Evolutionary conservation across 2,888 invertebrate genomes (phyloP).

Genomic region (Lasioglossum malachurum): DNA sequence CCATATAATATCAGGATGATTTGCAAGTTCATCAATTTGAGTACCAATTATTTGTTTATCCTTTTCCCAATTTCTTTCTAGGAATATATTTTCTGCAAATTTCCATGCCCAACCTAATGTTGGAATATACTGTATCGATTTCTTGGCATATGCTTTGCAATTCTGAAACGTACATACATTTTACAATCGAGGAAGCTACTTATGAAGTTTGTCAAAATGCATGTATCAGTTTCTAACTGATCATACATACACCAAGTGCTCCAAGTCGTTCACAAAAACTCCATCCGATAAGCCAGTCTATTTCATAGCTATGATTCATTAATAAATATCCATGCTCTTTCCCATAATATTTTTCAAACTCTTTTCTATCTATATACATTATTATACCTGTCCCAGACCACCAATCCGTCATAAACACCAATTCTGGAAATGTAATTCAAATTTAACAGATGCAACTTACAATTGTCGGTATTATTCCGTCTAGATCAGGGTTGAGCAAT

Average conservation of each 20-base stretch:
- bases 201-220: background rate
- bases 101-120: constrained; percentile 99
- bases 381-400: constrained; percentile 92
- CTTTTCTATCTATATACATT: constrained; percentile 92
- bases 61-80: constrained; percentile 96
- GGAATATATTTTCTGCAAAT: constrained; percentile 97
- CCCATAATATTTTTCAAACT: constrained; percentile 92
- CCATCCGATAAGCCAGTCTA: constrained; percentile 98
- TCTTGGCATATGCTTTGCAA: constrained; percentile 98
- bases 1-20: constrained; percentile 97
- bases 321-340: constrained; percentile 95
- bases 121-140: constrained; percentile 95
- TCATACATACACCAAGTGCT: constrained; percentile 91
- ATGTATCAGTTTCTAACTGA: background rate
- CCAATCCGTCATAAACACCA: constrained; percentile 97
- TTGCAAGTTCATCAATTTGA: constrained; percentile 92
- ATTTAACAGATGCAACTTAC: background rate
- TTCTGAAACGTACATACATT: constrained; percentile 87
- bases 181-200: background rate
- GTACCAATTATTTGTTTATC: constrained; percentile 93
- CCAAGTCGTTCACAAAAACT: constrained; percentile 92
- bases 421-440: constrained; percentile 87
- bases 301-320: constrained; percentile 98
- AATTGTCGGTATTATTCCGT: background rate
- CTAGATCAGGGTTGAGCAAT: too few relatives aligned